Percentiles rank a stretch among this genome's conserved stretches.
phyloP scores from a whole-genome alignment of 2,113 vertebrate genomes.

The Caretta caretta region DNA sequence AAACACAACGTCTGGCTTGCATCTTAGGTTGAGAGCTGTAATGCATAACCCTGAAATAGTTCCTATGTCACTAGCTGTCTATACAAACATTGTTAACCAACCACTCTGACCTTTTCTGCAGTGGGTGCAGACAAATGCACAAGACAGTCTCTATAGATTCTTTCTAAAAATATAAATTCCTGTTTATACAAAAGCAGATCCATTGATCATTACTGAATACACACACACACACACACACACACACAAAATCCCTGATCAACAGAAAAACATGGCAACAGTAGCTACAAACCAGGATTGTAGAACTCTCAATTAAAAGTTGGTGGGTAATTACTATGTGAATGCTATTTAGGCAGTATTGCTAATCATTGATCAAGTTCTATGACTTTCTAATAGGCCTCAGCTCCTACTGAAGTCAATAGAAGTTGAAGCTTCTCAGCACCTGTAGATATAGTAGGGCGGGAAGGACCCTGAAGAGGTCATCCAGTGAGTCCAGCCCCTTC shows the following conservation, averaged over 20 bases:
- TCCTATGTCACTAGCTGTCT: constrained; percentile 30
- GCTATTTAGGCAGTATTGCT: fast-evolving
- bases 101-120: constrained; percentile 67
- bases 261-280: not conserved
- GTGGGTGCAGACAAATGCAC: constrained; percentile 55
- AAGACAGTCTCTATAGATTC: constrained; percentile 58
- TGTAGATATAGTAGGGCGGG: not conserved
- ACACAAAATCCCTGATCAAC: not conserved
- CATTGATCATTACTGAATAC: constrained; percentile 16
- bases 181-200: constrained; percentile 45
- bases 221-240: not conserved
- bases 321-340: not conserved
- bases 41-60: constrained; percentile 32
- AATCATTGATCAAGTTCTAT: not conserved
- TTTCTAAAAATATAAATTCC: constrained; percentile 70
- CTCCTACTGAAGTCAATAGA: fast-evolving
- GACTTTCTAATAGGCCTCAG: not conserved
- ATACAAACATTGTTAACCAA: constrained; percentile 40
- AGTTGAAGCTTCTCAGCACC: not conserved
- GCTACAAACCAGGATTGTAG: not conserved
- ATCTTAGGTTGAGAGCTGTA: not conserved
- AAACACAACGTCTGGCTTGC: not conserved
- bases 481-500: not conserved
- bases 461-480: not conserved
- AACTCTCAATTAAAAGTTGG: not conserved